These are phyloP conservation scores for Pedionomus torquatus DNA, from an alignment of 2,113 vertebrate genomes.

Conservation along the genomic window DNA sequence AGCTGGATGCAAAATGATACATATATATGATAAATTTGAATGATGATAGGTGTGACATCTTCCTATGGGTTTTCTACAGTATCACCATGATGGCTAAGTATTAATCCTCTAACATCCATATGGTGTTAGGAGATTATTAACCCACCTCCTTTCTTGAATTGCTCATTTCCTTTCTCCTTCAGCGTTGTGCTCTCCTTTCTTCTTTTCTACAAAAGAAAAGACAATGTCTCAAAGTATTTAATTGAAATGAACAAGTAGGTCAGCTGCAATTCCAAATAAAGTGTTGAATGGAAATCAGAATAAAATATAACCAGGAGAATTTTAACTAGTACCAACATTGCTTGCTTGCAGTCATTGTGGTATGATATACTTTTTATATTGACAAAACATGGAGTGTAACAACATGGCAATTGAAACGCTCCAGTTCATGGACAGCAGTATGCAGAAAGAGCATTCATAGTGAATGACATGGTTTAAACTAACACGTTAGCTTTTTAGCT, in stretches of 20 bases:
- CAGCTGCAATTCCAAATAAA: constrained; percentile 24
- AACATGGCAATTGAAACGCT: neutral
- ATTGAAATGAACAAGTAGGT: constrained; percentile 48
- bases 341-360: neutral
- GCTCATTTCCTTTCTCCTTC: constrained; percentile 89
- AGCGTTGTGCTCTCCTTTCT: constrained; percentile 82
- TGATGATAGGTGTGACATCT: neutral
- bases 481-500: neutral
- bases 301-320: constrained; percentile 3
- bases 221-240: constrained; percentile 37
- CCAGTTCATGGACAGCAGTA: neutral
- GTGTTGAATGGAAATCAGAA: neutral
- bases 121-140: neutral
- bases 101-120: neutral
- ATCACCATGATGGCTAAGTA: neutral
- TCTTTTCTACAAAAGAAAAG: constrained; percentile 82
- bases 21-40: neutral
- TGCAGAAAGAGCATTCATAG: neutral
- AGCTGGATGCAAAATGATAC: neutral
- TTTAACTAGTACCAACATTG: neutral
- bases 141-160: constrained; percentile 91
- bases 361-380: neutral
- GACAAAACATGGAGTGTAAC: neutral
- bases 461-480: neutral
- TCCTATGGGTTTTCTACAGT: neutral